These are phyloP conservation scores for Xanthia icteritia DNA, from an alignment of 2,888 invertebrate genomes.

Conservation along the genomic window DNA sequence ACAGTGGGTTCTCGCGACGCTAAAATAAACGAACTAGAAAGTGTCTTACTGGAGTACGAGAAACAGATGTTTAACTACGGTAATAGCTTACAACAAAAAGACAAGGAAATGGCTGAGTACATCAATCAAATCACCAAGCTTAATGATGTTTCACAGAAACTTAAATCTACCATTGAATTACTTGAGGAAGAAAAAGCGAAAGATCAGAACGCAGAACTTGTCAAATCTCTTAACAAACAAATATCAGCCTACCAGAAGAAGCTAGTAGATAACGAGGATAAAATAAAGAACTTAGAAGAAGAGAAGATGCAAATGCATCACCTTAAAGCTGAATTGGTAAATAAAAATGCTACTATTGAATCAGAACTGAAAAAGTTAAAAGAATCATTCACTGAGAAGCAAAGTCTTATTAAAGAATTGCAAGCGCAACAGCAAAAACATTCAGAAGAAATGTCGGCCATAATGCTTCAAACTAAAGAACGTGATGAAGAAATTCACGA, in stretches of 20 bases:
- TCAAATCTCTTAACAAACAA: constrained; percentile 90
- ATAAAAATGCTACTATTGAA: constrained; percentile 78
- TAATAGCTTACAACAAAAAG: constrained; percentile 85
- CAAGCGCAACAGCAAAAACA: constrained; percentile 87
- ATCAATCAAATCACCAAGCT: constrained; percentile 90
- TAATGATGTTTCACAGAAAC: constrained; percentile 87
- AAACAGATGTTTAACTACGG: constrained; percentile 85
- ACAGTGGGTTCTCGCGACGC: constrained; percentile 83
- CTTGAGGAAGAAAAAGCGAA: constrained; percentile 88
- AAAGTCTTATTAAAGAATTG: constrained; percentile 85
- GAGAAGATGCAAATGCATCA: constrained; percentile 82
- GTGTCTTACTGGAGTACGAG: constrained; percentile 87
- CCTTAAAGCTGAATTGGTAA: constrained; percentile 80
- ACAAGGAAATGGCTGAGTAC: constrained; percentile 87
- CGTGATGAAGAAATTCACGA: constrained; percentile 90
- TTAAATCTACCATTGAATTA: constrained; percentile 87
- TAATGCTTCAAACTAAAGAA: constrained; percentile 87
- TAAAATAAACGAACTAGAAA: constrained; percentile 88
- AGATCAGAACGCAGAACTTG: constrained; percentile 87
- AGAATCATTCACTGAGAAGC: constrained; percentile 85
- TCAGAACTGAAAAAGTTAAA: constrained; percentile 83
- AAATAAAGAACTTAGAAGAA: constrained; percentile 84
- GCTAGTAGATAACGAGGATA: constrained; percentile 82
- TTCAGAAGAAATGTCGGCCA: constrained; percentile 85
- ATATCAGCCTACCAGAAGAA: constrained; percentile 85